Conservation (phyloP, 2,113 vertebrate genomes). For the Lophochroa leadbeateri region DNA sequence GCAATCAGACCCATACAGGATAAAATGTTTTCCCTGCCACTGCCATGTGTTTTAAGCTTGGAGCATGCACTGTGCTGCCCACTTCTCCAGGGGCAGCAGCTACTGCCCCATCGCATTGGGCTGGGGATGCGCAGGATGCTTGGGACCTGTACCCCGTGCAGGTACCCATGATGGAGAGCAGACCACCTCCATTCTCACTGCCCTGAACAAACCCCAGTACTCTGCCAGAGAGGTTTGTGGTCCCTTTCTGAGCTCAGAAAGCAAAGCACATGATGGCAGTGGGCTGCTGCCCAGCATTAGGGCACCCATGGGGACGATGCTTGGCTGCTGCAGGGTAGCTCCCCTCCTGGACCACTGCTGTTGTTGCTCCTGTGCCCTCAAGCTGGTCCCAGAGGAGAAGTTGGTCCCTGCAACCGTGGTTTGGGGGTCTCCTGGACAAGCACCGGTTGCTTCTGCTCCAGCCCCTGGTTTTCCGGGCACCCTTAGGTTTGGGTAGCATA, state of each 20-base stretch:
- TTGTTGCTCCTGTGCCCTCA: neutral
- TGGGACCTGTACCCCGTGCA: accelerated
- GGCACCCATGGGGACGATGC: neutral
- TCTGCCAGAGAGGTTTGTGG: neutral
- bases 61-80: neutral
- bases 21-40: neutral
- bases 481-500: neutral
- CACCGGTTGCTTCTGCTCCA: accelerated
- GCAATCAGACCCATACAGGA: accelerated
- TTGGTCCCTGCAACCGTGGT: neutral
- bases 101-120: neutral
- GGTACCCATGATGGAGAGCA: neutral
- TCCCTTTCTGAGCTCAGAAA: neutral
- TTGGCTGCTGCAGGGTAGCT: accelerated
- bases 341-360: neutral
- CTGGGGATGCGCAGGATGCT: neutral
- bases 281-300: neutral
- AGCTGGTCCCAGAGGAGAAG: neutral
- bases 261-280: accelerated
- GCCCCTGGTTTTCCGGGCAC: neutral
- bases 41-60: neutral
- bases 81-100: slow-evolving; percentile 22
- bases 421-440: neutral
- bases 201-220: neutral
- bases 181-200: accelerated